Percentiles rank a stretch among this genome's conserved stretches.
Conservation (phyloP, 2,888 invertebrate genomes). For the Perizoma affinitatum region DNA sequence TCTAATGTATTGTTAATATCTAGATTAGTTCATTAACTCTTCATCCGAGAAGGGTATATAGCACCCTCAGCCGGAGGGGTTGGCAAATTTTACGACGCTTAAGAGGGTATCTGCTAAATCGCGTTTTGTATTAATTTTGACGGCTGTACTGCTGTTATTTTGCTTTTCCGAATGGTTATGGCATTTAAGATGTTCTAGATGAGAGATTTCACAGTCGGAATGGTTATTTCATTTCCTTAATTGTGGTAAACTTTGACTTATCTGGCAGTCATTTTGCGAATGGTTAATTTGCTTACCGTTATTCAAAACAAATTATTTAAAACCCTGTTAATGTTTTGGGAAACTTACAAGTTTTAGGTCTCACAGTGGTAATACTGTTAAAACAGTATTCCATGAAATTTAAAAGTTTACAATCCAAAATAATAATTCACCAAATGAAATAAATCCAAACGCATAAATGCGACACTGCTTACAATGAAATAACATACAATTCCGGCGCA, state of each 20-base stretch:
- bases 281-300: slow-evolving; percentile 23
- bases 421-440: slow-evolving; percentile 28
- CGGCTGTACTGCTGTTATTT: slow-evolving; percentile 67
- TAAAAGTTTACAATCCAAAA: slow-evolving; percentile 13
- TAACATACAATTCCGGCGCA: slow-evolving; percentile 33
- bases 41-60: slow-evolving; percentile 61
- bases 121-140: slow-evolving; percentile 75
- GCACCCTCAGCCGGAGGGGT: slow-evolving; percentile 48
- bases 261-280: slow-evolving; percentile 24
- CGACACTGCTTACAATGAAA: slow-evolving; percentile 33
- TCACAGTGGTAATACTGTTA: too few species aligned
- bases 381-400: too few species aligned
- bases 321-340: neutral
- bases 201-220: slow-evolving; percentile 37
- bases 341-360: neutral
- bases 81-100: slow-evolving; percentile 65
- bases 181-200: slow-evolving; percentile 40
- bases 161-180: slow-evolving; percentile 57
- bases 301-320: slow-evolving; percentile 17
- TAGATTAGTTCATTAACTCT: slow-evolving; percentile 83
- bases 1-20: slow-evolving; percentile 83
- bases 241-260: slow-evolving; percentile 50
- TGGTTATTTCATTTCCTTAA: slow-evolving; percentile 67
- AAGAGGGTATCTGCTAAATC: slow-evolving; percentile 66
- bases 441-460: slow-evolving; percentile 33